Evolutionary conservation across 2,113 vertebrate genomes (phyloP), one percentile per base, ranked within the genome.

Genomic region (Bubo bubo): DNA sequence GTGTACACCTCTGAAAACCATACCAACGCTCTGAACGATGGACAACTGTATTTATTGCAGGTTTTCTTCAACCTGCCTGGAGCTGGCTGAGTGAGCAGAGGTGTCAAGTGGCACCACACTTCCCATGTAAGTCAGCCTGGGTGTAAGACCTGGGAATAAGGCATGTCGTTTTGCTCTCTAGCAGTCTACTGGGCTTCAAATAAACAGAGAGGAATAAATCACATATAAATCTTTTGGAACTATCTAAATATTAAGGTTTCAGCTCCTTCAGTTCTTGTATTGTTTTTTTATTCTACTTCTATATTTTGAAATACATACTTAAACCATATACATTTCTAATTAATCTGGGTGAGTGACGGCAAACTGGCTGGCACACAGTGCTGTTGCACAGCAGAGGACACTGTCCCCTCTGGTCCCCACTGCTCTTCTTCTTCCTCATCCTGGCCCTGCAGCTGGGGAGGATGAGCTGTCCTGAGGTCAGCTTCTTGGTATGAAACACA

Each of bases 181-280:
- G 32, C 75, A 88, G 75, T 14, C 55, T 80, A 3, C 32, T 55
- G 50, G 91, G 34, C 50, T 62, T 91, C 70, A 92, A 9, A 76
- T 58, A 90, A 88, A 77, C 66, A 37, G 3, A 32, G 63, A 80
- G 50, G 12, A 56, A 74, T 67, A 55, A 89, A 55, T 56, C 0
- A 0, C 11, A 3, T 27, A 63, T 47, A 64, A 63, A 90, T 84
- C 8, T 67, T 5, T n/a, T 0, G 0, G 32, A n/a, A 63, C 89
- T 55, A 86, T 59, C 75, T 63, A 74, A 95, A 91, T 86, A 91
- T 62, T 73, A 62, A 37, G 39, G 20, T 77, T 95, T 80, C 76
- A 52, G 6, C 24, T 92, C 75, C 71, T 68, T 62, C 23, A 32
- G 52, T 30, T 67, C 83, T 73, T 47, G 4, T 4, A 4, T 16